Evolutionary conservation across 2,113 vertebrate genomes (phyloP).

Genomic region (Hippopotamus amphibius): DNA sequence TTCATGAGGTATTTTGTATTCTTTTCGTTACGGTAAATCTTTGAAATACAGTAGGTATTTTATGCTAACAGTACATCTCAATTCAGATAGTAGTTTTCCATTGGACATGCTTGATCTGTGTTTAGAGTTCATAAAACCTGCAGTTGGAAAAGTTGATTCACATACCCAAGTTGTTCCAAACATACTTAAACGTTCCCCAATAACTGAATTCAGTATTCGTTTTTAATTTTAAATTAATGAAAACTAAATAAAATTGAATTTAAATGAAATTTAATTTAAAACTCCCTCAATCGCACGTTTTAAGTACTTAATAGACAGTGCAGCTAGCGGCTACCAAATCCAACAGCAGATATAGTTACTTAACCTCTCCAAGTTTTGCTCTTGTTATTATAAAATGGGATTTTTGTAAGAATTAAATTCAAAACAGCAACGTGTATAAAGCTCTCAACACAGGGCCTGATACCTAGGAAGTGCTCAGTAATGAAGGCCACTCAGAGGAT

Average conservation of each 20-base stretch:
- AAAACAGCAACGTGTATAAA: neutral
- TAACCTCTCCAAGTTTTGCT: neutral
- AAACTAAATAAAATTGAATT: constrained; percentile 23
- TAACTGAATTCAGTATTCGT: neutral
- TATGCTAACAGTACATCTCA: neutral
- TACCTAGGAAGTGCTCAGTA: neutral
- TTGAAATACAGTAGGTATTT: neutral
- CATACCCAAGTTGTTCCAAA: neutral
- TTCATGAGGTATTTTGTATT: neutral
- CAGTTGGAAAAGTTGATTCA: constrained; percentile 35
- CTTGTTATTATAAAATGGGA: neutral
- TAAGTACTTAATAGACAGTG: neutral
- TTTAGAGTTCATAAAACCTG: constrained; percentile 44
- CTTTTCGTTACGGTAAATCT: neutral
- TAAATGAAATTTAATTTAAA: constrained; percentile 27
- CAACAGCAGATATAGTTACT: neutral
- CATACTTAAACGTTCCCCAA: neutral
- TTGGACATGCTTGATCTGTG: neutral
- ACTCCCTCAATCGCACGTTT: neutral
- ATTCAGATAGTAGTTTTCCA: neutral
- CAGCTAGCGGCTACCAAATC: neutral
- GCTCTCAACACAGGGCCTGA: neutral
- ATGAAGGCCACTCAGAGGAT: neutral
- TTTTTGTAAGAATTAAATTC: neutral
- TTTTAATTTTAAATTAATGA: neutral